phyloP scores from a whole-genome alignment of 2,113 vertebrate genomes.

The Amphiprion ocellaris region DNA sequence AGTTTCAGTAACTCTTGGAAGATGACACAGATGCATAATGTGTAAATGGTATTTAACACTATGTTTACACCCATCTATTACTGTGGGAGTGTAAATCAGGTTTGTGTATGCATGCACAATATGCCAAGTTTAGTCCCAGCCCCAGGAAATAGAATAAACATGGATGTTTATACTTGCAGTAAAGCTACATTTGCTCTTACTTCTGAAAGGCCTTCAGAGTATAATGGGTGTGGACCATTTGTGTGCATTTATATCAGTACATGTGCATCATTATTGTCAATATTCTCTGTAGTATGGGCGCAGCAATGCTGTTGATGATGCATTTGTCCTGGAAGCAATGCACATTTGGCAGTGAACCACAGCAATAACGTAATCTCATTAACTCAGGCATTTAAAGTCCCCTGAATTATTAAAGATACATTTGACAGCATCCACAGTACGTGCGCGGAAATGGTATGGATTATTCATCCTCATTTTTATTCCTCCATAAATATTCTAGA shows the following conservation, averaged over 20 bases:
- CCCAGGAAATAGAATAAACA: no score
- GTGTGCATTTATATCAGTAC: background rate
- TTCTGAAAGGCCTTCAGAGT: background rate
- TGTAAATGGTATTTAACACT: no score
- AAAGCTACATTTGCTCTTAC: no score
- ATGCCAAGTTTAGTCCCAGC: no score
- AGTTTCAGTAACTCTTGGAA: background rate
- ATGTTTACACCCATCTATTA: no score
- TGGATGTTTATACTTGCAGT: background rate
- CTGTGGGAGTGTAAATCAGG: no score
- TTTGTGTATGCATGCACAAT: no score
- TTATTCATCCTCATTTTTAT: slow-evolving; percentile 48
- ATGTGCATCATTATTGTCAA: background rate
- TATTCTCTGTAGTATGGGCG: background rate
- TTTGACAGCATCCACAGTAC: slow-evolving; percentile 27
- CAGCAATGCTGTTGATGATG: slow-evolving; percentile 17
- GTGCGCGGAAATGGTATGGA: slow-evolving; percentile 35
- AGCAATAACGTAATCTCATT: slow-evolving; percentile 43
- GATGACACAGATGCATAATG: no score
- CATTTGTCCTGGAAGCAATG: background rate
- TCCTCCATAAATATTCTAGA: slow-evolving; percentile 21
- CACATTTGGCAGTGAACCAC: slow-evolving; percentile 17
- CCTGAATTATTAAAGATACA: slow-evolving; percentile 50
- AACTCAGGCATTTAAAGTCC: slow-evolving; percentile 49
- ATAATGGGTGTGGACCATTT: background rate